A percentile compares a stretch with the other conserved stretches of the same genome.
phyloP scores from a whole-genome alignment of 1,140 invertebrate species.

The Drosophila nigrodunni region DNA sequence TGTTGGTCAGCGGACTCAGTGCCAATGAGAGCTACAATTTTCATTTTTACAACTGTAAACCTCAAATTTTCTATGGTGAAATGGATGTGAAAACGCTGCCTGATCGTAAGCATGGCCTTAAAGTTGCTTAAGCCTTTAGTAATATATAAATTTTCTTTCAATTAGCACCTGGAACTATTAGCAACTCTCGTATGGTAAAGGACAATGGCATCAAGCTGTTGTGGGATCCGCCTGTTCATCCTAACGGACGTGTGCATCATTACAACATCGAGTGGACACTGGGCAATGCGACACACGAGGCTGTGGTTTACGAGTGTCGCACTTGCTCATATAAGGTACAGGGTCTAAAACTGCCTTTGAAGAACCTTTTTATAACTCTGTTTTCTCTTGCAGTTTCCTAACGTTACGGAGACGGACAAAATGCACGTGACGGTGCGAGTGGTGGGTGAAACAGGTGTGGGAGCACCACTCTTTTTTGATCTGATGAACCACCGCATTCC shows the following conservation, averaged over 20 bases:
- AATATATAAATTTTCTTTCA: background rate
- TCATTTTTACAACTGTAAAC: slow-evolving; percentile 74
- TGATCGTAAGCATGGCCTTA: slow-evolving; percentile 64
- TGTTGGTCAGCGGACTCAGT: slow-evolving; percentile 62
- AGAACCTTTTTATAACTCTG: background rate
- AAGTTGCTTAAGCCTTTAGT: background rate
- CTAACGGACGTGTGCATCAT: slow-evolving; percentile 76
- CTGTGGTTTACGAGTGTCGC: slow-evolving; percentile 67
- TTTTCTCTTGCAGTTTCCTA: slow-evolving; percentile 68
- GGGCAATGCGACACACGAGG: slow-evolving; percentile 77
- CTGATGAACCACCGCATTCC: slow-evolving; percentile 60
- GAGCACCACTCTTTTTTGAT: slow-evolving; percentile 77
- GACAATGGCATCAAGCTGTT: slow-evolving; percentile 73
- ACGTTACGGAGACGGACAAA: slow-evolving; percentile 75
- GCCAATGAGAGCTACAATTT: slow-evolving; percentile 70
- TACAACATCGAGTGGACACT: slow-evolving; percentile 80
- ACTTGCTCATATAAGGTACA: slow-evolving; percentile 67
- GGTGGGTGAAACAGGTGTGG: slow-evolving; percentile 77
- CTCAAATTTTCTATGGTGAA: slow-evolving; percentile 77
- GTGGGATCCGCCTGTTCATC: slow-evolving; percentile 76
- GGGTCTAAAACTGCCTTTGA: background rate
- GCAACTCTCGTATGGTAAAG: slow-evolving; percentile 61
- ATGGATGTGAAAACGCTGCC: slow-evolving; percentile 72
- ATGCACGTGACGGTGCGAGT: slow-evolving; percentile 80
- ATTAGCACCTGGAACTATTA: slow-evolving; percentile 78